Conservation (phyloP, 2,113 vertebrate genomes). For the Jacana jacana region DNA sequence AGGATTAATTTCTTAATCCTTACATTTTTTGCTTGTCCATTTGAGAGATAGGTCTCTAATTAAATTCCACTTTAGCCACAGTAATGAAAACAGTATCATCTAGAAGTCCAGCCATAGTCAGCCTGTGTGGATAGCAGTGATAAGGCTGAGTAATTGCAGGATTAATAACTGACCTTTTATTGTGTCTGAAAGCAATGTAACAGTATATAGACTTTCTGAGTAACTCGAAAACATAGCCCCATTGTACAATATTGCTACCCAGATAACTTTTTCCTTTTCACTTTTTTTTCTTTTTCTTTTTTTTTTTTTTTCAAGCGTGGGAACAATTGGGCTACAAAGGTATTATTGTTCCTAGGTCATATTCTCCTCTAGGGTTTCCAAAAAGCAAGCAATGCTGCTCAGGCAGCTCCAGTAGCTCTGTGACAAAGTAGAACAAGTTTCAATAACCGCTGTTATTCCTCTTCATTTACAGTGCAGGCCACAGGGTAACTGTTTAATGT, state of each 20-base stretch:
- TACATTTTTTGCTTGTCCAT: slow-evolving; percentile 51
- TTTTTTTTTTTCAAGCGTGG: not conserved
- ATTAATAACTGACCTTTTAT: slow-evolving; percentile 71
- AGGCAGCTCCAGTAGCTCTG: slow-evolving; percentile 10
- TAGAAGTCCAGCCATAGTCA: slow-evolving; percentile 28
- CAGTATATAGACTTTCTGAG: slow-evolving; percentile 41
- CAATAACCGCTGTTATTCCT: slow-evolving; percentile 18
- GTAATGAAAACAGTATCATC: slow-evolving; percentile 67
- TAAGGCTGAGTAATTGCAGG: slow-evolving; percentile 70
- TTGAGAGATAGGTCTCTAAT: slow-evolving; percentile 68
- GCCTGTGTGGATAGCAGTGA: slow-evolving; percentile 64
- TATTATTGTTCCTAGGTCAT: slow-evolving; percentile 48
- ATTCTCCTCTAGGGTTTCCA: slow-evolving; percentile 61
- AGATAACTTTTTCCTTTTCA: slow-evolving; percentile 5
- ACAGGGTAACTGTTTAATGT: slow-evolving; percentile 27
- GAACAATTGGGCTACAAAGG: slow-evolving; percentile 19
- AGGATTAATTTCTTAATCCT: slow-evolving; percentile 69
- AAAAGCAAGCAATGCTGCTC: slow-evolving; percentile 46
- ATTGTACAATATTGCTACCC: slow-evolving; percentile 30
- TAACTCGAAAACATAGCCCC: slow-evolving; percentile 59
- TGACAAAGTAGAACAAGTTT: slow-evolving; percentile 49
- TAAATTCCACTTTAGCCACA: slow-evolving; percentile 66
- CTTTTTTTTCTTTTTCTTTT: not conserved
- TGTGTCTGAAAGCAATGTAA: slow-evolving; percentile 62
- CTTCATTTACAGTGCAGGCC: not conserved